Evolutionary conservation across 2,888 invertebrate genomes (phyloP).

Genomic region (Brenthis hecate): DNA sequence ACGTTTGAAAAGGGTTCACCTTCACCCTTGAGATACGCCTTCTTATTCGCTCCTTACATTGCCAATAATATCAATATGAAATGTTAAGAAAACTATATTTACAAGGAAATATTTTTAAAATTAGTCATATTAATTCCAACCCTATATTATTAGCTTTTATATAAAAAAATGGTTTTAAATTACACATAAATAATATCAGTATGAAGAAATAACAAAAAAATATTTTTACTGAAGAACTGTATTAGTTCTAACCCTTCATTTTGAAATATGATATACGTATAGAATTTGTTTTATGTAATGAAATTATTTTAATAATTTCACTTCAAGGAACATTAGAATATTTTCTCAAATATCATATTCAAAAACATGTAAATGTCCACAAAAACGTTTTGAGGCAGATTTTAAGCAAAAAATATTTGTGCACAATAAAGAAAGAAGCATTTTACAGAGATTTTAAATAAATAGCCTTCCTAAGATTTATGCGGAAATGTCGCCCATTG

Average conservation of each 20-base stretch:
- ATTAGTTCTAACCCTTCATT: too few relatives aligned
- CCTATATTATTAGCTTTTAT: too few relatives aligned
- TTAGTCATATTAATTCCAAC: background rate
- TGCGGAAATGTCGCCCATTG: background rate
- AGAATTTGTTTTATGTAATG: too few relatives aligned
- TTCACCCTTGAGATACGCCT: constrained; percentile 8
- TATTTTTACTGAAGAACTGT: too few relatives aligned
- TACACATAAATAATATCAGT: too few relatives aligned
- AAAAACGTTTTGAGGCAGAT: background rate
- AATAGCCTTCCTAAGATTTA: background rate
- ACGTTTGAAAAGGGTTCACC: constrained; percentile 14
- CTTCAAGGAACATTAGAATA: background rate
- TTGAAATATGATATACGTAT: too few relatives aligned
- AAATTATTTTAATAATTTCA: too few relatives aligned
- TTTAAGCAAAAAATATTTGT: background rate
- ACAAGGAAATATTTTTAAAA: background rate
- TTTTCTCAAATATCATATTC: background rate
- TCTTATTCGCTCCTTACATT: constrained; percentile 1
- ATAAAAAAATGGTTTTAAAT: too few relatives aligned
- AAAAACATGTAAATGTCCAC: background rate
- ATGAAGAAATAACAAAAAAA: too few relatives aligned
- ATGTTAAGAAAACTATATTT: background rate
- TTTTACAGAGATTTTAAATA: constrained; percentile 4
- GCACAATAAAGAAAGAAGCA: background rate
- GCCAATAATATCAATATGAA: constrained; percentile 6